Evolutionary conservation across 2,888 invertebrate species (phyloP).

Genomic region (Rhimphoctona megacephalus): DNA sequence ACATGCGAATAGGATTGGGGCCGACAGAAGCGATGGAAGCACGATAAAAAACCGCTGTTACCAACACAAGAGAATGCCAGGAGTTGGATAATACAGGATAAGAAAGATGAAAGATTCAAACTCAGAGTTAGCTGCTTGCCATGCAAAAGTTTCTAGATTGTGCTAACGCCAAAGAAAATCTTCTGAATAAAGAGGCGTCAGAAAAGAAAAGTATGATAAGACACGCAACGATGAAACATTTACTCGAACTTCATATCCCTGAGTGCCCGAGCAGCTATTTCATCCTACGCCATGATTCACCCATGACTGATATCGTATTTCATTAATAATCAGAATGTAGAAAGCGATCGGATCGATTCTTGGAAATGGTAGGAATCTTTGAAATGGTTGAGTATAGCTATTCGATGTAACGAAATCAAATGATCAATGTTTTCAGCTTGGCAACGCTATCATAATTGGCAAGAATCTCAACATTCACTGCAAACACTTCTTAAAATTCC

Average conservation of each 20-base stretch:
- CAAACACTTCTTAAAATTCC: background rate
- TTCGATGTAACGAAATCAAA: background rate
- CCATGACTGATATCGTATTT: background rate
- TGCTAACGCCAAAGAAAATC: conserved; percentile 8
- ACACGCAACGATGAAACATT: conserved; percentile 8
- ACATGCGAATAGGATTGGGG: conserved; percentile 19
- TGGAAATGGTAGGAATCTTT: background rate
- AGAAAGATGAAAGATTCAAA: conserved; percentile 22
- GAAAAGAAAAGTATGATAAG: conserved; percentile 1
- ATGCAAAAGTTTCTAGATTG: conserved; percentile 17
- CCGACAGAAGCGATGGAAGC: conserved; percentile 38
- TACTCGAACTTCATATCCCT: background rate
- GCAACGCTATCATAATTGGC: background rate
- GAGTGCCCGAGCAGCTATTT: background rate
- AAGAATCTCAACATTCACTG: background rate
- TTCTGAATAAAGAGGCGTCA: background rate
- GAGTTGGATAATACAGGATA: conserved; percentile 1
- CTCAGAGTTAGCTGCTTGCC: background rate
- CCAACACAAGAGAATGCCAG: conserved; percentile 17
- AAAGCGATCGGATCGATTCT: background rate
- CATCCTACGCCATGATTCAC: background rate
- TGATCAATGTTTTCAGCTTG: background rate
- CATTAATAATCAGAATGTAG: background rate
- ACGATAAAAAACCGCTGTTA: conserved; percentile 21
- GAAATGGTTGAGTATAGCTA: background rate